Base-by-base conservation (phyloP, 2,113 vertebrate species). In the Protomyctophum bolini region DNA sequence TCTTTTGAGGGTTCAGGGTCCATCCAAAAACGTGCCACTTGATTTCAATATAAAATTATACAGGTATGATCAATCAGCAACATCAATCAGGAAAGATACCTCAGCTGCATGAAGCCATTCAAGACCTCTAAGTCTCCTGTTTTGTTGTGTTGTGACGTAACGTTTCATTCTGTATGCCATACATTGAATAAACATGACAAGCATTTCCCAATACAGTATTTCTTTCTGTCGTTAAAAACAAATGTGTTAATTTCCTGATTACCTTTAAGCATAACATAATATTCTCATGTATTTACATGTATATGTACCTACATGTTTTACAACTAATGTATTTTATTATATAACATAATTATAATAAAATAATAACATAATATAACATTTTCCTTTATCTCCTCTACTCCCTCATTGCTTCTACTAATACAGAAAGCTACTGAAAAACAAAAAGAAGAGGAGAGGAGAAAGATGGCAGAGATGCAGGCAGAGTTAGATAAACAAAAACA, bases 401-500 rank as follows among this genome's bases (percentile, higher is more conserved):
- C 92, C 83, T 87, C 81, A 94, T 84, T 94, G 68, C 85, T 84
- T 80, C 74, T 71, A 71, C 79, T 91, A 89, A 94, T 87, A 57
- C 93, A 99, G 98, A 97, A 95, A 94, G 91, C 95, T 48, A 94
- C 96, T 2, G 94, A 97, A 91, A 96, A 96, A 78, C 92, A 97
- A 84, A 97, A 98, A 87, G 96, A 95, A 83, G 95, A 96, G 80
- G 97, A 99, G 83, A 92, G 92, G 79, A 92, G 86, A 86, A 95
- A 92, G 72, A 84, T 99, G 91, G 96, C 96, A 0, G 96, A 96
- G 83, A 95, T 98, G 86, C 96, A 99, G 90, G 97, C 96, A 0
- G 95, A 98, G 77, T 90, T 99, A 88, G 96, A 98, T 65, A 95
- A 96, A 79, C 97, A 99, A 90, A 95, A 88, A 88, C 95, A 97